Conservation (phyloP, 2,888 invertebrate species). For the Celastrina argiolus region DNA sequence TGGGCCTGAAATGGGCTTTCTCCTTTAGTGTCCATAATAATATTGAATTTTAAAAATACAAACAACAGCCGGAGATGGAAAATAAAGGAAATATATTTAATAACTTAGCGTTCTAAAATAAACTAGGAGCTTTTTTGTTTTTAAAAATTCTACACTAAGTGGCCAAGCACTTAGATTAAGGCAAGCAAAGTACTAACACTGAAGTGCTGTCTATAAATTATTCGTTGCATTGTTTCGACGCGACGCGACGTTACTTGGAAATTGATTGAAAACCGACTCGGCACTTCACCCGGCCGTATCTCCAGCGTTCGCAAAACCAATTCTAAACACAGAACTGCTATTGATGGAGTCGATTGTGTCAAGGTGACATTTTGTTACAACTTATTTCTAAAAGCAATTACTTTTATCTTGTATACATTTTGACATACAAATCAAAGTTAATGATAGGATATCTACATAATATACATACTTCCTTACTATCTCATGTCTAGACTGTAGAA, state of each 20-base stretch:
- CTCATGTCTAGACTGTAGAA: too few relatives aligned
- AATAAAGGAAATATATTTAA: background rate
- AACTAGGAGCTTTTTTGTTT: background rate
- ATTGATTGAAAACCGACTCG: conserved; percentile 46
- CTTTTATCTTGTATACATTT: background rate
- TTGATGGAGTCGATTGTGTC: conserved; percentile 37
- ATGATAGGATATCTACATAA: too few relatives aligned
- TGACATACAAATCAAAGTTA: background rate
- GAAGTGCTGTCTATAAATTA: conserved; percentile 26
- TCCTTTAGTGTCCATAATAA: too few relatives aligned
- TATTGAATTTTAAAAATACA: background rate
- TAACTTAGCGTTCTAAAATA: background rate
- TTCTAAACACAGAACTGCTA: conserved; percentile 41
- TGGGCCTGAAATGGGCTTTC: too few relatives aligned
- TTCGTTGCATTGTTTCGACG: conserved; percentile 29
- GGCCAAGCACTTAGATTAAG: conserved; percentile 12
- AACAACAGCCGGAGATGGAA: background rate
- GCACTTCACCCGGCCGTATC: conserved; percentile 33
- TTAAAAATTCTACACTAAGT: background rate
- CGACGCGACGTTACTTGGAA: conserved; percentile 30
- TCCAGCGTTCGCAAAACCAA: conserved; percentile 37
- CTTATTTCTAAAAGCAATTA: background rate
- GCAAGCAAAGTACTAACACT: conserved; percentile 21
- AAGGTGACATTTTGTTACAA: conserved; percentile 33
- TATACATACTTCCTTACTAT: too few relatives aligned